Conservation (phyloP, 2,797 vertebrate species). For the Phalanger gymnotis region DNA sequence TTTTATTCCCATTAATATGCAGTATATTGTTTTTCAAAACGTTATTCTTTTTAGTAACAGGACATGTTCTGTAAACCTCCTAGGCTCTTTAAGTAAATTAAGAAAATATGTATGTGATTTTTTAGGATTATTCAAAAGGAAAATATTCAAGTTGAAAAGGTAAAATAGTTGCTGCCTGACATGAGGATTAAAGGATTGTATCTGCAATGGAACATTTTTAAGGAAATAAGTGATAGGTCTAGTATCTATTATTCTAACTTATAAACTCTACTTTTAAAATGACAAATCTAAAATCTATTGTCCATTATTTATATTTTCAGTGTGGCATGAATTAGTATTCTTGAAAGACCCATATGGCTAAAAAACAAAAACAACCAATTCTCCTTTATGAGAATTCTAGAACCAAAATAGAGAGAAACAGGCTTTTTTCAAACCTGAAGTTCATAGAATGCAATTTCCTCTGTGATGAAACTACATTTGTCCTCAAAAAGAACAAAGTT, state of each 20-base stretch:
- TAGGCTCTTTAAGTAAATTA: conserved; percentile 61
- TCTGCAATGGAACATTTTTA: conserved; percentile 47
- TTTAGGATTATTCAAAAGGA: conserved; percentile 61
- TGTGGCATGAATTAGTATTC: conserved; percentile 49
- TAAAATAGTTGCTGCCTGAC: conserved; percentile 39
- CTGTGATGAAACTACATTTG: conserved; percentile 46
- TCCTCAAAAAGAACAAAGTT: background rate
- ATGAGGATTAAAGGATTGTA: conserved; percentile 2
- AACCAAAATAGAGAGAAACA: conserved; percentile 52
- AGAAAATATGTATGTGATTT: conserved; percentile 52
- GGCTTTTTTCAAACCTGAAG: conserved; percentile 36
- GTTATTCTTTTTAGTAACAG: conserved; percentile 69
- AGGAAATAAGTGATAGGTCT: conserved; percentile 33
- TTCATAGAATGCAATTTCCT: background rate
- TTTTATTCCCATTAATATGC: conserved; percentile 77
- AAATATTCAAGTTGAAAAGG: conserved; percentile 40
- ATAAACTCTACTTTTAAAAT: conserved; percentile 57
- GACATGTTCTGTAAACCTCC: conserved; percentile 71
- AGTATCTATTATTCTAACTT: background rate
- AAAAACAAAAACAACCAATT: conserved; percentile 42
- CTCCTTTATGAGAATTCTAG: conserved; percentile 36
- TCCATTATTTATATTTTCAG: conserved; percentile 50
- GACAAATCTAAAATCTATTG: conserved; percentile 8
- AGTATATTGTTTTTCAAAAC: conserved; percentile 71
- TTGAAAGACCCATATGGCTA: conserved; percentile 45